Evolutionary conservation across 1,140 invertebrate species (phyloP), one percentile per base, ranked within the genome.

Genomic region (Polypedilum vanderplanki): DNA sequence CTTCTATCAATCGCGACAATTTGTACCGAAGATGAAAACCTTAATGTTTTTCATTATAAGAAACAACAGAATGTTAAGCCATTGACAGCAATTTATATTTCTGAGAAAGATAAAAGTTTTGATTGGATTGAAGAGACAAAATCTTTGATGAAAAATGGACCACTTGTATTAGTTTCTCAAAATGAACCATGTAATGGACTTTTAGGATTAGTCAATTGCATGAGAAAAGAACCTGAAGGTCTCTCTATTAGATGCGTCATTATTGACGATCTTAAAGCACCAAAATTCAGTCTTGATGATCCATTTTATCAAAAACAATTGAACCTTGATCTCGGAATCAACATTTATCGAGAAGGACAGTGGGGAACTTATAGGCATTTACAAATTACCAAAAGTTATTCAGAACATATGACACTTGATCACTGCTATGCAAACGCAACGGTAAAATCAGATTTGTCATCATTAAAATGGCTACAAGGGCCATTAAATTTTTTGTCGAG

Each of bases 151-250:
- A 85, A 88, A 76, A 85, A 85, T 77, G 83, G 84, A 9, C 73
- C 78, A 9, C 77, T 81, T 1, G 75, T 91, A 7, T 78, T 91
- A 0, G 87, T 88, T 65, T 83, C 85, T 8, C 84, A 88, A 77
- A 84, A 83, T 3, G 86, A 88, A 78, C 85, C 87, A 76, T 80
- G 77, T 73, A 89, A 82, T 81, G 92, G 93, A 76, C 82, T 94
- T 10, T 79, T 93, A 64, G 93, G 93, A 74, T 79, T 95, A 74
- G 86, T 91, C n/a, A 94, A 91, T 76, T 95, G 93, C 79, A 81
- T 95, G 7, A 87, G 88, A 77, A 83, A 86, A 77, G 93, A 94
- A 82, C 83, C 86, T 8, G 89, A 89, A 64, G 90, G 90, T 75
- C 79, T 84, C 22, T 88, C 86, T 77, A 80, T 90, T 10, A 87